Evolutionary conservation across 2,888 invertebrate species (phyloP), one percentile per base, ranked within the genome.

Genomic region (Apocheima hispidaria): DNA sequence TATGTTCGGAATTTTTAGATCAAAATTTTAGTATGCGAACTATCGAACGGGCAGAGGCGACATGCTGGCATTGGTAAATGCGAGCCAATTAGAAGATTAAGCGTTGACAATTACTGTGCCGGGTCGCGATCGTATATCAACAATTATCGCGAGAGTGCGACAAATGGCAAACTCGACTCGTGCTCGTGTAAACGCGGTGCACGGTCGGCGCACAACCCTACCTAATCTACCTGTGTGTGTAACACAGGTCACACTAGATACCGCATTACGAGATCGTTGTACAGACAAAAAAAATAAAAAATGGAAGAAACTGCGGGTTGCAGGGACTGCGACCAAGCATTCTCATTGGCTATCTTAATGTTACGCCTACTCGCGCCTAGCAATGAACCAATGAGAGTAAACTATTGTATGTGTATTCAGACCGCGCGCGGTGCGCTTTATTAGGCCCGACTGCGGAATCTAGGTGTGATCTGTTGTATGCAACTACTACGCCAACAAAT

Each of bases 31-130:
- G 72, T 73, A 70, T 73, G 72, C 70, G 68, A 81, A 84, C 84
- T 87, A 87, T 88, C 77, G 75, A 76, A 70, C 78, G 78, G 79
- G 75, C 76, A 75, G 78, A 79, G 77, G 84, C 85, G 81, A 83
- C 80, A 82, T 81, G 82, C 82, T 92, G 92, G 90, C 92, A 88
- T 84, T 92, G 92, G 90, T 83, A 92, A 92, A 92, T 92, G 92
- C 85, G 90, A 87, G 86, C 83, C 92, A 92, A 92, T 92, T 92
- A 92, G 92, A 92, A 92, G 92, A 92, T 92, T 90, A 92, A 92
- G 88, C 92, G 92, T 87, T 91, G 92, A 92, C 92, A 92, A 92
- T 92, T 92, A 92, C 92, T 73, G 83, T 80, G 86, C 79, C 86
- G 88, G 90, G 84, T 91, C 87, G 90, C 90, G 88, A 89, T 86